Base-by-base conservation (phyloP, 2,888 invertebrate genomes). In the Phasia obesa region DNA sequence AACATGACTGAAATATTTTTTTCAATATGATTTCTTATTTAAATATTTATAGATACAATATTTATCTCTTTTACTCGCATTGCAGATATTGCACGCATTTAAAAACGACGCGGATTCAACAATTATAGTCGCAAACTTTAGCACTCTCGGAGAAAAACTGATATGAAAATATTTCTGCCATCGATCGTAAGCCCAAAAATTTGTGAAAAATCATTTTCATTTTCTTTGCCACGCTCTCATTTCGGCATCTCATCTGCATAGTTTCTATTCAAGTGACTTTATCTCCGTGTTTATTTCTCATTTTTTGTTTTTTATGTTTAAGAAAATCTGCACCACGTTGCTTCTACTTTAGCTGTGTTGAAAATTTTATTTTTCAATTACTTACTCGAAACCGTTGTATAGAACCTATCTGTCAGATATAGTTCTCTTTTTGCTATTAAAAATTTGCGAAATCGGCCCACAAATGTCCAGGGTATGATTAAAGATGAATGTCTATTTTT, bases 1-100 rank as follows among this genome's bases (percentile, higher is more conserved):
- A 53, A 70, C 64, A 49, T 64, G 49, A 71, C 65, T 59, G 27
- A 73, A 69, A 70, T 62, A 67, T 19, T 67, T 75, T 67, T 78
- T 31, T 35, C 60, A 76, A 59, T 67, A 44, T 27, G 69, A 80
- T 84, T 85, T 84, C 67, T 81, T 65, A 81, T 79, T 67, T 59
- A 69, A 38, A 27, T 42, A 71, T 35, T 70, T 65, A 74, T 65
- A 47, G 62, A 70, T n/a, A 87, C 86, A 88, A 86, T 86, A 84
- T 86, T 86, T 86, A 87, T 88, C 89, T 87, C 89, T 88, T 87
- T 89, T 87, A 64, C 88, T 85, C 90, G 85, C 86, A 87, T 85
- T 84, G 85, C 83, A 84, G 44, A 67, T 79, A 62, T 81, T 51
- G 79, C 78, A 57, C 77, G 76, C 76, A 82, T 75, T 85, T 25